These are phyloP conservation scores for Sebastes miniatus DNA, from an alignment of 2,797 vertebrate species.

Conservation along the genomic window DNA sequence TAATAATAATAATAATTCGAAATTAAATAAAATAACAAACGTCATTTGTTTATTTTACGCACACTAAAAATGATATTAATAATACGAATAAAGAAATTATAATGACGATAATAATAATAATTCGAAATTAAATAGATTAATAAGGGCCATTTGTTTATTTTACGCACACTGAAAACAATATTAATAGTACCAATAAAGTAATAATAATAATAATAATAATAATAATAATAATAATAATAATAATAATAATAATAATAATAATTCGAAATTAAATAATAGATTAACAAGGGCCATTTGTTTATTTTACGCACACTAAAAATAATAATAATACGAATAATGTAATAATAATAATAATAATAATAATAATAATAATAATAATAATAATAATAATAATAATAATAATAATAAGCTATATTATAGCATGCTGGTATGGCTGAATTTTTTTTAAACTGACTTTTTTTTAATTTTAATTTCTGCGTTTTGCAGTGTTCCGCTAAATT, in stretches of 20 bases:
- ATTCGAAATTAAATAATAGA: neutral
- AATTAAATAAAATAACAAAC: neutral
- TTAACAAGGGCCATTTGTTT: neutral
- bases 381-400: neutral
- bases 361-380: neutral
- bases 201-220: neutral
- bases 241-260: too few species aligned
- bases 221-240: too few species aligned
- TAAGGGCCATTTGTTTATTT: neutral
- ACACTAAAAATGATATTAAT: neutral
- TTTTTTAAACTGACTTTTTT: neutral
- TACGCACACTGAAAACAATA: neutral
- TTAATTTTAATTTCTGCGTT: neutral
- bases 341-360: neutral
- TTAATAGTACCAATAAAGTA: too few species aligned
- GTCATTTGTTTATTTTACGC: neutral
- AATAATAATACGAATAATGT: too few species aligned
- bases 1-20: neutral
- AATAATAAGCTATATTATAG: neutral
- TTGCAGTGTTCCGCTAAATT: neutral
- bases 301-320: neutral
- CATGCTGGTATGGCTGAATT: neutral
- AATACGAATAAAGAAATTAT: neutral
- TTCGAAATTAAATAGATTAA: neutral
- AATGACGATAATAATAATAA: neutral